Conservation (phyloP, 2,113 vertebrate genomes). For the Scalopus aquaticus region DNA sequence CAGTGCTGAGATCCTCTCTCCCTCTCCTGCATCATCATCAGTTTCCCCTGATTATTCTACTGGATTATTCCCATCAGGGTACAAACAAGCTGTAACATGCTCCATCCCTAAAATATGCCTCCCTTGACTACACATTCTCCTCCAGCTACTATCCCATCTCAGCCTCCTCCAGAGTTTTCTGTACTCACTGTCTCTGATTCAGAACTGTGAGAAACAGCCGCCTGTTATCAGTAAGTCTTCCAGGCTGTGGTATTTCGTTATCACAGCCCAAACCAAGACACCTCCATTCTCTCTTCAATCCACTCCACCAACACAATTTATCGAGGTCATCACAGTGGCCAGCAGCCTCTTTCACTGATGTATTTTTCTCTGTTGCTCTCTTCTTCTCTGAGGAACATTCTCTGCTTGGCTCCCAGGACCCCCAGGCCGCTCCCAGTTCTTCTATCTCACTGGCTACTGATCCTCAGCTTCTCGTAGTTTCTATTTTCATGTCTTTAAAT, state of each 20-base stretch:
- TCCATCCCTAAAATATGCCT: background rate
- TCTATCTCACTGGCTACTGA: background rate
- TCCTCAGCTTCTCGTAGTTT: background rate
- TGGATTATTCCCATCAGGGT: background rate
- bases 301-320: background rate
- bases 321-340: background rate
- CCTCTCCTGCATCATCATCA: background rate
- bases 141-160: background rate
- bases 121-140: background rate
- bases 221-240: background rate
- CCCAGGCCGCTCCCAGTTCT: background rate
- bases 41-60: background rate
- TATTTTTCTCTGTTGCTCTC: background rate
- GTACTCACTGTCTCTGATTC: background rate
- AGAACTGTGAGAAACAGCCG: background rate
- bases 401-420: background rate
- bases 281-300: background rate
- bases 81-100: background rate
- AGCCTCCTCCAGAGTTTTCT: background rate
- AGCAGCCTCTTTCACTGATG: background rate
- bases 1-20: background rate
- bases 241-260: background rate
- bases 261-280: background rate
- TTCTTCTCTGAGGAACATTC: background rate
- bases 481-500: background rate